Conservation (phyloP, 2,113 vertebrate species). For the Orthonyx spaldingii region DNA sequence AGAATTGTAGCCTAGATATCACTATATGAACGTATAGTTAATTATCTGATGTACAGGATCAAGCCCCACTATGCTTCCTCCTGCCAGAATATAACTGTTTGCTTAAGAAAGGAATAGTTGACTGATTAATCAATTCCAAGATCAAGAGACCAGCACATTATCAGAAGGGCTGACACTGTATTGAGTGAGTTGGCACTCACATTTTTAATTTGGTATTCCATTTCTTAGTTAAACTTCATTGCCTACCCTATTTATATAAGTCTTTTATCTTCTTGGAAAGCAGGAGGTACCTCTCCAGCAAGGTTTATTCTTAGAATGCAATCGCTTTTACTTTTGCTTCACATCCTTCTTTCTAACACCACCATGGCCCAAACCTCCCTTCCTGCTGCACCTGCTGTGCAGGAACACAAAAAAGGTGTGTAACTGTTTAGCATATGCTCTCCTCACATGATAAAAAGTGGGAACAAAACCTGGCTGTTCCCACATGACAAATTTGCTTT, state of each 20-base stretch:
- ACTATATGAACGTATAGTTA: neutral
- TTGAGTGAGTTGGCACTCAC: neutral
- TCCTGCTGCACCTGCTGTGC: neutral
- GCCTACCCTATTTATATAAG: neutral
- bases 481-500: neutral
- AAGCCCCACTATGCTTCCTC: constrained; percentile 17
- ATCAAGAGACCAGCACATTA: constrained; percentile 29
- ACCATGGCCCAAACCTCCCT: neutral
- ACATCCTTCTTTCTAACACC: neutral
- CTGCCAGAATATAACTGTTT: neutral
- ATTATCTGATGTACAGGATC: constrained; percentile 31
- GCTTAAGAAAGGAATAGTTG: neutral
- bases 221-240: neutral
- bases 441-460: rapidly evolving
- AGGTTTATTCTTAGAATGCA: neutral
- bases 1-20: neutral
- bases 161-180: neutral
- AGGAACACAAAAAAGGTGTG: neutral
- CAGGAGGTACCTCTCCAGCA: neutral
- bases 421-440: neutral
- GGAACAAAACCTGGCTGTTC: neutral
- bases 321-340: neutral
- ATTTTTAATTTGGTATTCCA: neutral
- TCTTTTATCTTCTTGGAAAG: neutral
- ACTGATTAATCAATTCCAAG: constrained; percentile 45